phyloP scores from a whole-genome alignment of 1,140 invertebrate genomes.

The Zaprionus ghesquierei region DNA sequence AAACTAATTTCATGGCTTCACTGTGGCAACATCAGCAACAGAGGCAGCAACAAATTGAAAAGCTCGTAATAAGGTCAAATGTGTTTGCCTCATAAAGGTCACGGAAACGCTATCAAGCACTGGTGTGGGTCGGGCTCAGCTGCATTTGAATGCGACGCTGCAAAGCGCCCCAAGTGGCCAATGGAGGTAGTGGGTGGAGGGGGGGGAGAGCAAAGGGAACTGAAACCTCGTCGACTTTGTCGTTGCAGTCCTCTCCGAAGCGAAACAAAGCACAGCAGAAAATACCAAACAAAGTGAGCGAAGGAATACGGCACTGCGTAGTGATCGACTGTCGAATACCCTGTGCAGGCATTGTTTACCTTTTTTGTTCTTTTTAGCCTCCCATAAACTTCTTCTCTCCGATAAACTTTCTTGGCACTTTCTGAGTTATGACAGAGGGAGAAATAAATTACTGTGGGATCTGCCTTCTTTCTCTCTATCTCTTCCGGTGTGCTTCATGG shows the following conservation, averaged over 20 bases:
- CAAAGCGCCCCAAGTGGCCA: constrained; percentile 56
- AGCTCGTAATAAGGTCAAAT: constrained; percentile 70
- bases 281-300: constrained; percentile 23
- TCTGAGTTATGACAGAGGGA: neutral
- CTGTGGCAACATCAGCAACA: constrained; percentile 2
- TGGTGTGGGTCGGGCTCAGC: neutral
- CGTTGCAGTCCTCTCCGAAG: constrained; percentile 40
- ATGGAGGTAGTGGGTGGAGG: neutral
- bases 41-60: constrained; percentile 49
- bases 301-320: neutral
- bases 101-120: constrained; percentile 43
- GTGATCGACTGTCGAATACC: constrained; percentile 9
- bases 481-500: constrained; percentile 19
- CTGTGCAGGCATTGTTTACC: neutral
- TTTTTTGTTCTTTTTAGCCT: neutral
- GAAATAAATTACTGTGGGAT: neutral
- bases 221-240: constrained; percentile 55
- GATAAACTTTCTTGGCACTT: neutral
- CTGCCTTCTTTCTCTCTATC: neutral
- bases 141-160: constrained; percentile 29
- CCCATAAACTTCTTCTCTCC: neutral
- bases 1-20: constrained; percentile 72
- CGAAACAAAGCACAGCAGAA: constrained; percentile 28
- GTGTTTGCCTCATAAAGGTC: constrained; percentile 66
- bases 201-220: neutral